Evolutionary conservation across 2,113 vertebrate genomes (phyloP), one percentile per base, ranked within the genome.

Genomic region (Dolichotis patagonum): DNA sequence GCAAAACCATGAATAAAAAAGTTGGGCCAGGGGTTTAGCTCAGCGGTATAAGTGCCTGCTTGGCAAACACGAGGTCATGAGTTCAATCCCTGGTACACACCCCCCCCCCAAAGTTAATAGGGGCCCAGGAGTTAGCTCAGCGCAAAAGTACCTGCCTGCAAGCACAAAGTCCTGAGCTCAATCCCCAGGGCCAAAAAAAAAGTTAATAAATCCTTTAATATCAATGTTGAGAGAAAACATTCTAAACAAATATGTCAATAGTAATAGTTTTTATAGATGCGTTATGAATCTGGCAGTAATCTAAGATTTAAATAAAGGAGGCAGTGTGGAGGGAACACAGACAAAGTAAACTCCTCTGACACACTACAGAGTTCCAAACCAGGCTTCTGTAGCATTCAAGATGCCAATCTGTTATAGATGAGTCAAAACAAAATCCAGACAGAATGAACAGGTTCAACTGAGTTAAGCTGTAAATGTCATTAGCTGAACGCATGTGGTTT

Each of bases 381-480:
- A 71, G 86, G 80, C 30, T 97, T 93, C 88, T 90, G 73, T 19
- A 94, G 17, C 83, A 28, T 92, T 35, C 96, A 82, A 88, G 32
- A 95, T 89, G 85, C 43, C 85, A 95, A 92, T 96, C 85, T 96
- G 88, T 75, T 94, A 90, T 24, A 20, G 83, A 83, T 69, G 90
- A 92, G 92, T 88, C 90, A 90, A 96, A 97, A 96, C 67, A 93
- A 93, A 96, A 95, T 92, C 77, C 56, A 97, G 90, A 88, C 56
- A 90, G 84, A 94, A 95, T 78, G 78, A 97, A 86, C 30, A 83
- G 83, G 89, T 90, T 94, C 85, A 89, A 85, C 13, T 93, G 81
- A 75, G 85, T 96, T 65, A 92, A 78, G 90, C 6, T 83, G 41
- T 94, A 85, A 97, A 97, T 95, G 91, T 94, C 92, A 92, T 81